Base-by-base conservation (phyloP, 2,888 invertebrate genomes). In the Blera fallax region DNA sequence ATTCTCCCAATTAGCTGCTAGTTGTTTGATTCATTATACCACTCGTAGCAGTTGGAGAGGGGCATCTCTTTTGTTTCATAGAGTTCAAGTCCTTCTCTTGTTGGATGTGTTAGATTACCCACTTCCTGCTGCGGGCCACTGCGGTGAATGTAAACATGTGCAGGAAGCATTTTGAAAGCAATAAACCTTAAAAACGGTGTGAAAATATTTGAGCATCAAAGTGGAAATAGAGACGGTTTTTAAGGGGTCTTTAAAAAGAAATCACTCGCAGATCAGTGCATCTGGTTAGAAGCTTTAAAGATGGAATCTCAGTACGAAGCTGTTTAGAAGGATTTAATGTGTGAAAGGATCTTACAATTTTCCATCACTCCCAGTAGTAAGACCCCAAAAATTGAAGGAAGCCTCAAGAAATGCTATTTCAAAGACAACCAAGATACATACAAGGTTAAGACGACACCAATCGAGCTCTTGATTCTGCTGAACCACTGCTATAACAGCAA, bases 1-100 rank as follows among this genome's bases (percentile, higher is more conserved):
- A 69, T 73, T 74, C 56, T 74, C 43, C 79, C 83, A 84, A 84
- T 84, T 84, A 84, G 79, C 67, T 64, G 54, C 45, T 56, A 50
- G 79, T 56, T 73, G 62, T 79, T 79, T 67, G 64, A 74, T 74
- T 84, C 67, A 73, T 79, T 73, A 72, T 65, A 29, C 64, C 34
- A 24, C 58, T 54, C 11, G 37, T 16, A 45, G 7, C 50, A 21
- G 45, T 32, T 40, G 24, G 29, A 14, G 54, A 8, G 0, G 10
- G 27, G 4, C 6, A 58, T 43, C 48, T 29, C 11, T 58, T 69
- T 77, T 43, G 52, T 50, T 27, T 11, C 8, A 8, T 48, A 27
- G 48, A 29, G 32, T 62, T 62, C 32, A 52, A 78, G 77, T 52
- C 18, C 48, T 70, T 58, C 45, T 24, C 45, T 29, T 50, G 24